Conservation (phyloP, 2,113 vertebrate genomes). For the Melierax canorus region DNA sequence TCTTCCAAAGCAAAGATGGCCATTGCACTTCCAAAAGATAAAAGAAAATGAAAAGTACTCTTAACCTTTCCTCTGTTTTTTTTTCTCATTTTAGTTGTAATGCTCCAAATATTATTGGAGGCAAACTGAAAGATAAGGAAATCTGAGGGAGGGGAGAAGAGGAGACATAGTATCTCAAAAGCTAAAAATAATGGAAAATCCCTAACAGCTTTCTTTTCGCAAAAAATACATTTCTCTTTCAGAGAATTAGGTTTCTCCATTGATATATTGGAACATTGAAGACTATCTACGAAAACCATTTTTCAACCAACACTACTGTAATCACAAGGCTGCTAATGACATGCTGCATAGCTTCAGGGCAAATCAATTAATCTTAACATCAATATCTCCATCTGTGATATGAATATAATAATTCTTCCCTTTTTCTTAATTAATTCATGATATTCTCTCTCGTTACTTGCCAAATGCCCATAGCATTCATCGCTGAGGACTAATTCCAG, state of each 20-base stretch:
- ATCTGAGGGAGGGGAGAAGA: neutral
- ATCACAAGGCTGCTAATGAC: conserved; percentile 40
- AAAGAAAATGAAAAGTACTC: neutral
- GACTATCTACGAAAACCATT: neutral
- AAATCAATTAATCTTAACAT: conserved; percentile 63
- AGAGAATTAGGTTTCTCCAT: neutral
- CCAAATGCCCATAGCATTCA: neutral
- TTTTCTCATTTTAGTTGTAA: neutral
- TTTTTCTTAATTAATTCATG: conserved; percentile 34
- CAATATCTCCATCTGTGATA: conserved; percentile 58
- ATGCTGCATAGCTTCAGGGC: conserved; percentile 32
- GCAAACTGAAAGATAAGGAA: neutral
- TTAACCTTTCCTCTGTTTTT: neutral
- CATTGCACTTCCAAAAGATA: neutral
- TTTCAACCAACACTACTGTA: neutral
- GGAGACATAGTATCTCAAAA: neutral
- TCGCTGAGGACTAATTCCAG: neutral
- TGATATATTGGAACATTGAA: conserved; percentile 13
- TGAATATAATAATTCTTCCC: conserved; percentile 38
- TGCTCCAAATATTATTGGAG: neutral
- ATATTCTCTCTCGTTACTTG: conserved; percentile 4
- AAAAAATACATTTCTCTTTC: neutral
- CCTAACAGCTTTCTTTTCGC: neutral
- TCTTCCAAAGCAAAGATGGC: neutral
- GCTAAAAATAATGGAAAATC: neutral